phyloP scores from a whole-genome alignment of 1,140 invertebrate genomes.

The Grapholita molesta region DNA sequence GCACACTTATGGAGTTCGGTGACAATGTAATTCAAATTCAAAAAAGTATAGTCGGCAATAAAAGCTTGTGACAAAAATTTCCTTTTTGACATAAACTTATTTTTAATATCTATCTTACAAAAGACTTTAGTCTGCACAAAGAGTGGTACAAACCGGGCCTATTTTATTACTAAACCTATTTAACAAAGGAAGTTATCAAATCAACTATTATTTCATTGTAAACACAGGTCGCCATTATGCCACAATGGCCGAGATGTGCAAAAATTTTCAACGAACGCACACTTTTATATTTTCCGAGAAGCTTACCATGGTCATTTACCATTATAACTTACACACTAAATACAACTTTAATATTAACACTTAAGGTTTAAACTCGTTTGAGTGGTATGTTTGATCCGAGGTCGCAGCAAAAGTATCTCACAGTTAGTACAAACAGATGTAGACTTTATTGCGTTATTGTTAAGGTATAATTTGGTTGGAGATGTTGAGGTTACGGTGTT shows the following conservation, averaged over 20 bases:
- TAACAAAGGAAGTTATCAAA: conserved; percentile 1
- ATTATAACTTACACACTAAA: background rate
- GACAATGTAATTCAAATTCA: no score
- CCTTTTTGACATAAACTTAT: no score
- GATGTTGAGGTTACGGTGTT: background rate
- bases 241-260: conserved; percentile 24
- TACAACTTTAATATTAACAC: background rate
- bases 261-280: conserved; percentile 35
- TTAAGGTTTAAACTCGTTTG: conserved; percentile 2
- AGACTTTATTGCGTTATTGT: background rate
- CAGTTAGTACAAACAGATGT: background rate
- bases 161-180: background rate
- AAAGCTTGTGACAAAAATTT: no score
- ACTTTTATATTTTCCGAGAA: conserved; percentile 40
- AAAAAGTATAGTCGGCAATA: no score
- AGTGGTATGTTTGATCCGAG: background rate
- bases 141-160: background rate
- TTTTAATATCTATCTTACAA: no score
- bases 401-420: background rate
- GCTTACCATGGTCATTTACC: conserved; percentile 19
- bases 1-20: no score
- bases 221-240: background rate
- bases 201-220: conserved; percentile 9
- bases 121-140: no score
- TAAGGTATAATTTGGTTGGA: background rate